phyloP scores from a whole-genome alignment of 1,140 invertebrate species.

The Lordiphosa stackelbergi region DNA sequence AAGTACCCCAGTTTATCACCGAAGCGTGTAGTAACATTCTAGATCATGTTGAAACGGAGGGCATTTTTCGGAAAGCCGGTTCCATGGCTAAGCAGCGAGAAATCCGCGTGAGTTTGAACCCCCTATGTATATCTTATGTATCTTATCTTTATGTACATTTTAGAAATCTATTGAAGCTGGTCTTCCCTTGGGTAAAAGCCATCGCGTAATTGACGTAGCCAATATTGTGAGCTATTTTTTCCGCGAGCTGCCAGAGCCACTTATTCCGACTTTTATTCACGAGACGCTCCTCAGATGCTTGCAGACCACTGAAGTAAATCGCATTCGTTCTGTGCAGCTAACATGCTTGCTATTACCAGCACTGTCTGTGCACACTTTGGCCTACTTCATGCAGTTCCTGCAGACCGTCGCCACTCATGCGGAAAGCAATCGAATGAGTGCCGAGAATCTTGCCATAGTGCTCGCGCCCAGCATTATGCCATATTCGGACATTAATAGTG shows the following conservation, averaged over 20 bases:
- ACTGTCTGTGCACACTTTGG: conserved; percentile 82
- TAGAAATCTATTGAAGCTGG: conserved; percentile 83
- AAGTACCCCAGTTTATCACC: conserved; percentile 86
- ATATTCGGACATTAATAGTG: conserved; percentile 80
- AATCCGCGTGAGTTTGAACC: conserved; percentile 81
- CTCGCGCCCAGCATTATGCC: conserved; percentile 91
- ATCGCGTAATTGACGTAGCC: conserved; percentile 88
- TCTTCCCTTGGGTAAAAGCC: conserved; percentile 80
- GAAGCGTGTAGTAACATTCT: conserved; percentile 84
- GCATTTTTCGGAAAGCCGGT: conserved; percentile 90
- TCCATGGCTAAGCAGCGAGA: conserved; percentile 88
- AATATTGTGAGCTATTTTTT: conserved; percentile 90
- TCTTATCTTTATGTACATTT: conserved; percentile 45
- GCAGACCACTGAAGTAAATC: conserved; percentile 71
- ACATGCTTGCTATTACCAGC: conserved; percentile 82
- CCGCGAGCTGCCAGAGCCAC: conserved; percentile 87
- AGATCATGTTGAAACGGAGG: conserved; percentile 84
- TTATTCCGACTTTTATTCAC: conserved; percentile 84
- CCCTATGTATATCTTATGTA: neutral
- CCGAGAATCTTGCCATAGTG: conserved; percentile 88
- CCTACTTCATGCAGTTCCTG: conserved; percentile 84
- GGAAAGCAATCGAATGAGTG: conserved; percentile 88
- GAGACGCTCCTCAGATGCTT: conserved; percentile 86
- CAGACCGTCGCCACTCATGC: conserved; percentile 80
- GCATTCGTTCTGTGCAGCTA: conserved; percentile 77